Conservation (phyloP, 2,113 vertebrate genomes). For the Telmatochromis sp. region DNA sequence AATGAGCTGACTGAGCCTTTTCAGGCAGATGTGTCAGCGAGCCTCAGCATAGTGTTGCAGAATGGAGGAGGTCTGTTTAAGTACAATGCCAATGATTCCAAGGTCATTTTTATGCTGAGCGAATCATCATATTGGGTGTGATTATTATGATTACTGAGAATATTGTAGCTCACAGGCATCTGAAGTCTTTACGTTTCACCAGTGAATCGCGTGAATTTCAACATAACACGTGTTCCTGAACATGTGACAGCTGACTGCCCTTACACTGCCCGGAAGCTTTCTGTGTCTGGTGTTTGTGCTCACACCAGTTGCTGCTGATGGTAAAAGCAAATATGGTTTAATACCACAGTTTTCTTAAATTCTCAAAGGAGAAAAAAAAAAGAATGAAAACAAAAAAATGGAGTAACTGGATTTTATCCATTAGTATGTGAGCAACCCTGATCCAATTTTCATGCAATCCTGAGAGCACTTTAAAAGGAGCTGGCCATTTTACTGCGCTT, state of each 20-base stretch:
- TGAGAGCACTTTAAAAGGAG: neutral
- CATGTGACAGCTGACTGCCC: neutral
- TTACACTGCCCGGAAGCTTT: neutral
- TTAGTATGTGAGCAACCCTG: neutral
- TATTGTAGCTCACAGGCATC: neutral
- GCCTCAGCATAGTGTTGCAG: neutral
- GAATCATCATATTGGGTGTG: neutral
- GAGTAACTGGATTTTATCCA: neutral
- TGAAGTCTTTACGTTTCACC: neutral
- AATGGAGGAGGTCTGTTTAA: neutral
- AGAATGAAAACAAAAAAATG: neutral
- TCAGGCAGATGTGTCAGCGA: neutral
- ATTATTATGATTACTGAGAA: neutral
- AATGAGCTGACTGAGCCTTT: neutral
- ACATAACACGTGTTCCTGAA: neutral
- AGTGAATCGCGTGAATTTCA: neutral
- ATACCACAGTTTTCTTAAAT: neutral
- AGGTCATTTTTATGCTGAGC: neutral
- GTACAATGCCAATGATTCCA: neutral
- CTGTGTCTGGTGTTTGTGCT: neutral
- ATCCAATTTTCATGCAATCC: neutral
- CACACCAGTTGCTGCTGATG: neutral
- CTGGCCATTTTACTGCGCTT: neutral
- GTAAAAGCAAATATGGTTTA: neutral
- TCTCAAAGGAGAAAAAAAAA: neutral